Evolutionary conservation across 2,113 vertebrate genomes (phyloP).

Genomic region (Gadus macrocephalus): DNA sequence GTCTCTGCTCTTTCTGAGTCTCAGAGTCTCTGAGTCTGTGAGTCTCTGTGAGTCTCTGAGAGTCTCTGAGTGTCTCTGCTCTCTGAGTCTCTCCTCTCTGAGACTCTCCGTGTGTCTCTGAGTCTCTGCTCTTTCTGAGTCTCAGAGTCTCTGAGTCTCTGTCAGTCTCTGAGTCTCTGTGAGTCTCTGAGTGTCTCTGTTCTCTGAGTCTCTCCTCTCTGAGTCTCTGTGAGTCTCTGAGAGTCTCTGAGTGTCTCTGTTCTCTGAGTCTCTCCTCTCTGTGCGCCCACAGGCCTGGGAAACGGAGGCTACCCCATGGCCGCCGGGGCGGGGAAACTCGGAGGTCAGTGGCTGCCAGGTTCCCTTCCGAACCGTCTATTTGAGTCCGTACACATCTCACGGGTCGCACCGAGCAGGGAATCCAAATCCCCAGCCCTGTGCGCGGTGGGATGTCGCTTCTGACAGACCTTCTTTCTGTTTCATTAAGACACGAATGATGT

Average conservation of each 20-base stretch:
- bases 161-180: too few relatives aligned
- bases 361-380: neutral
- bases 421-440: neutral
- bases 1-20: too few relatives aligned
- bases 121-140: neutral
- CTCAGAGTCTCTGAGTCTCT: too few relatives aligned
- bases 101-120: neutral
- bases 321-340: conserved; percentile 53
- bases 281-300: conserved; percentile 42
- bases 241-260: too few relatives aligned
- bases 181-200: too few relatives aligned
- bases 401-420: neutral
- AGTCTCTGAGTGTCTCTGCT: too few relatives aligned
- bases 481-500: neutral
- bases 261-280: neutral
- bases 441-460: neutral
- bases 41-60: too few relatives aligned
- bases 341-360: conserved; percentile 26
- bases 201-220: neutral
- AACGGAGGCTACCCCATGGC: conserved; percentile 50
- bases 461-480: neutral
- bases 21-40: too few relatives aligned
- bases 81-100: neutral
- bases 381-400: neutral
- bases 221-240: too few relatives aligned